Conservation (phyloP, 2,113 vertebrate genomes). For the Pavo muticus region DNA sequence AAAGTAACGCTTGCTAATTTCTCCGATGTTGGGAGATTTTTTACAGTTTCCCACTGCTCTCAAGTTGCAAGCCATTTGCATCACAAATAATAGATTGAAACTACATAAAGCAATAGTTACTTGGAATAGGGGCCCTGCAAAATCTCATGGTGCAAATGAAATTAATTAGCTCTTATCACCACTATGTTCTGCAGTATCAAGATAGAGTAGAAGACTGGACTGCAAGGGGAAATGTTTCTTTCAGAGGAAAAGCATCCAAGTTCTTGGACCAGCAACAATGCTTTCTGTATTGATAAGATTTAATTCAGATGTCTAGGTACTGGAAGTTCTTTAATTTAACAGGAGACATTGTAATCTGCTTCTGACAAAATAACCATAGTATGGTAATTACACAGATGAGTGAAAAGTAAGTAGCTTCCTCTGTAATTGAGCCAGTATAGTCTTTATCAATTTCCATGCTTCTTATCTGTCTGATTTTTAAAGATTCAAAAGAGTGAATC, state of each 20-base stretch:
- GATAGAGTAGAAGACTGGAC: background rate
- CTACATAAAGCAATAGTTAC: background rate
- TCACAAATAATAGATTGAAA: slow-evolving; percentile 14
- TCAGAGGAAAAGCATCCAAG: background rate
- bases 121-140: slow-evolving; percentile 11
- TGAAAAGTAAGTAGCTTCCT: slow-evolving; percentile 5
- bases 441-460: slow-evolving; percentile 52
- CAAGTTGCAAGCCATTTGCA: slow-evolving; percentile 36
- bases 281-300: slow-evolving; percentile 11
- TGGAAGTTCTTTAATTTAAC: slow-evolving; percentile 49
- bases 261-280: background rate
- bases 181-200: background rate
- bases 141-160: slow-evolving; percentile 25
- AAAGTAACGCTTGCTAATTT: slow-evolving; percentile 65
- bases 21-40: slow-evolving; percentile 28
- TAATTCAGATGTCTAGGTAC: slow-evolving; percentile 47
- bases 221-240: background rate
- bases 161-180: slow-evolving; percentile 36
- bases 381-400: slow-evolving; percentile 22
- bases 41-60: slow-evolving; percentile 23
- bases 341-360: slow-evolving; percentile 39
- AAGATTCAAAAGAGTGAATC: background rate
- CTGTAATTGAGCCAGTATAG: slow-evolving; percentile 13
- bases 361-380: slow-evolving; percentile 38
- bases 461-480: slow-evolving; percentile 45